These are phyloP conservation scores for Ericerus pela DNA, from an alignment of 1,140 invertebrate species.

Conservation along the genomic window DNA sequence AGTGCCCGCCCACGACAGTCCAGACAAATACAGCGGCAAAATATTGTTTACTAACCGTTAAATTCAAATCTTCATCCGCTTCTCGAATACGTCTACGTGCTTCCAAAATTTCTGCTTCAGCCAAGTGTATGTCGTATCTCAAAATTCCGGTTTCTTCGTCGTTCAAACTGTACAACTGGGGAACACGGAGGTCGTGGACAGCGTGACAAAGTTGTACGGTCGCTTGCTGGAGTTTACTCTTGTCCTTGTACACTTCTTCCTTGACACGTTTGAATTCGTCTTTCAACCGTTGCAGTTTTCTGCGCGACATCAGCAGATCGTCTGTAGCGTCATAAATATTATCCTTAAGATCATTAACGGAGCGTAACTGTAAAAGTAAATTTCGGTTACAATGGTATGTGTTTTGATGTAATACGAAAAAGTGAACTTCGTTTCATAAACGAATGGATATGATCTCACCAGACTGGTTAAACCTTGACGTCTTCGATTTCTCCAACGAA, in stretches of 20 bases:
- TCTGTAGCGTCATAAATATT: not conserved
- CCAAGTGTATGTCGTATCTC: not conserved
- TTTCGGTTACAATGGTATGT: not conserved
- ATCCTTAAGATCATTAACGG: not conserved
- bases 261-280: not conserved
- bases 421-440: no score
- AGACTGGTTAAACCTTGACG: not conserved
- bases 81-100: not conserved
- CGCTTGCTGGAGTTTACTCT: not conserved
- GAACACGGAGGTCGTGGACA: not conserved
- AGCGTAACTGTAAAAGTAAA: not conserved
- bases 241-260: not conserved
- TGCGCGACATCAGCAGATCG: not conserved
- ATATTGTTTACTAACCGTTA: no score
- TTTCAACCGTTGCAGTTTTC: not conserved
- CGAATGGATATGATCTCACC: slow-evolving; percentile 2
- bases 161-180: not conserved
- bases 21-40: no score
- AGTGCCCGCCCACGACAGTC: no score
- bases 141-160: not conserved
- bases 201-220: not conserved
- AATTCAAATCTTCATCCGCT: not conserved
- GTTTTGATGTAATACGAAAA: no score
- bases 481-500: slow-evolving; percentile 4
- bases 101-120: not conserved